These are phyloP conservation scores for Smittia aterrima DNA, from an alignment of 2,888 invertebrate genomes.

Conservation along the genomic window DNA sequence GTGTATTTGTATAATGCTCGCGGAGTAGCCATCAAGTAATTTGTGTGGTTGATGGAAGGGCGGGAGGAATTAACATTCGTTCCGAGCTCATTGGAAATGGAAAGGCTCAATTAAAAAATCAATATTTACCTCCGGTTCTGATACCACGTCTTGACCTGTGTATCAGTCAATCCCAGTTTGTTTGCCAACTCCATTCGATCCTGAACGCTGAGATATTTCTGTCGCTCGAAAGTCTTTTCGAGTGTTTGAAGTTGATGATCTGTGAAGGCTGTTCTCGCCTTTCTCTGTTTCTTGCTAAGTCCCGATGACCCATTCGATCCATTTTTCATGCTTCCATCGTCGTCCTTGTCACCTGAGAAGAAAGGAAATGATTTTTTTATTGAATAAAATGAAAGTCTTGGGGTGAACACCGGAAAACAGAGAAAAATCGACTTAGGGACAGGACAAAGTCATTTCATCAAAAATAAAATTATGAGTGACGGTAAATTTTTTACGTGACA, in stretches of 20 bases:
- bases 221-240: slow-evolving; percentile 95
- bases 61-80: slow-evolving; percentile 18
- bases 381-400: background rate
- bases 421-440: slow-evolving; percentile 26
- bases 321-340: slow-evolving; percentile 62
- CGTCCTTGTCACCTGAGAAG: slow-evolving; percentile 77
- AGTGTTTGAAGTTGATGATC: slow-evolving; percentile 95
- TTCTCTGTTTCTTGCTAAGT: slow-evolving; percentile 89
- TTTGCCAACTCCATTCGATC: slow-evolving; percentile 98
- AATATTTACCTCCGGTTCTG: slow-evolving; percentile 87
- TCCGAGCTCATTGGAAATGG: background rate
- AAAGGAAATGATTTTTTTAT: background rate
- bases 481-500: slow-evolving; percentile 1
- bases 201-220: slow-evolving; percentile 95
- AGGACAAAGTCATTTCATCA: background rate
- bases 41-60: slow-evolving; percentile 27
- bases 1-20: slow-evolving; percentile 1
- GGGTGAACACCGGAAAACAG: slow-evolving; percentile 26
- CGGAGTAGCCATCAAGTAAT: slow-evolving; percentile 28
- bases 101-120: slow-evolving; percentile 24
- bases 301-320: slow-evolving; percentile 52
- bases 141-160: slow-evolving; percentile 99
- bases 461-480: slow-evolving; percentile 4
- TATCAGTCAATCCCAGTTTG: slow-evolving; percentile 92
- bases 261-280: slow-evolving; percentile 97